A percentile compares a stretch with the other conserved stretches of the same genome.
phyloP scores from a whole-genome alignment of 2,888 invertebrate species.

The Caradrina kadenii region DNA sequence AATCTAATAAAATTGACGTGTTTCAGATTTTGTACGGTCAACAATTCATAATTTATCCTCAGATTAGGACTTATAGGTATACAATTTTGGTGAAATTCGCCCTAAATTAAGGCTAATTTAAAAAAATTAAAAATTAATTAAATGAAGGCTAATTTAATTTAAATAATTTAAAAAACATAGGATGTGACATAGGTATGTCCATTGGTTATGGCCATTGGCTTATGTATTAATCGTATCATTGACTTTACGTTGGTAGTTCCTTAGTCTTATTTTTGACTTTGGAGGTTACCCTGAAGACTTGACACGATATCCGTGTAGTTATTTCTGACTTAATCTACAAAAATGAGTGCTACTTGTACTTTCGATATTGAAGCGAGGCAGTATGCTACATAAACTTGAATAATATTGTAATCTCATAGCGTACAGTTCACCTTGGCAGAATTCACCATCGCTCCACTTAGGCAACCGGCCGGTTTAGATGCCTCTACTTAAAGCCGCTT shows the following conservation, averaged over 20 bases:
- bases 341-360: background rate
- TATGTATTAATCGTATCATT: too few relatives aligned
- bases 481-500: constrained; percentile 16
- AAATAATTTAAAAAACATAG: too few relatives aligned
- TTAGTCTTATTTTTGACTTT: background rate
- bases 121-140: too few relatives aligned
- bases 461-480: constrained; percentile 40
- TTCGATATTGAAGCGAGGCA: constrained; percentile 1
- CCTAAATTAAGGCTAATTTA: too few relatives aligned
- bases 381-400: constrained; percentile 22
- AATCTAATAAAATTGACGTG: too few relatives aligned
- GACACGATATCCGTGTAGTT: background rate
- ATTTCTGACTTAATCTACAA: background rate
- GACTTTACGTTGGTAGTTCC: background rate
- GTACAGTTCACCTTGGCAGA: constrained; percentile 63
- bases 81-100: too few relatives aligned
- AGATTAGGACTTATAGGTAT: too few relatives aligned
- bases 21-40: too few relatives aligned
- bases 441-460: constrained; percentile 51
- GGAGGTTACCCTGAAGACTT: background rate
- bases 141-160: too few relatives aligned
- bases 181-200: background rate
- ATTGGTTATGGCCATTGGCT: too few relatives aligned
- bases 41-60: too few relatives aligned
- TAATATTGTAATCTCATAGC: constrained; percentile 35